Evolutionary conservation across 2,113 vertebrate genomes (phyloP).

Genomic region (Gallinago jamesoni): DNA sequence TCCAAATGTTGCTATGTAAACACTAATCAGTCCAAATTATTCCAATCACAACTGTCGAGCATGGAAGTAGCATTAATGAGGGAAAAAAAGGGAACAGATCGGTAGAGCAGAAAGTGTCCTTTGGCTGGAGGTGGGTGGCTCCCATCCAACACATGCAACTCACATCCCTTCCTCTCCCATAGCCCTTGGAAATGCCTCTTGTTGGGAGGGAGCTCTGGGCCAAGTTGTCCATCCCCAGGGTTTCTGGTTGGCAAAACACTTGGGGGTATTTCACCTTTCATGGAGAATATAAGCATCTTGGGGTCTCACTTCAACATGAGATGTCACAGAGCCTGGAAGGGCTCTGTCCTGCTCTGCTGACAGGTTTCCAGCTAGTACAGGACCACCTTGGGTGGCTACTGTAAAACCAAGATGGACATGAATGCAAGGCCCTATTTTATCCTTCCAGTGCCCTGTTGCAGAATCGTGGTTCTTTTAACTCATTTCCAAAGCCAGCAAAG

Average conservation of each 20-base stretch:
- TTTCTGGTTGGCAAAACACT: neutral
- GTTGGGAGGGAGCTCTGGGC: neutral
- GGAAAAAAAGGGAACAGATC: neutral
- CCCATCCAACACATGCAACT: neutral
- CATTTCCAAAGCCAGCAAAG: neutral
- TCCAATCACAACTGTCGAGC: slow-evolving; percentile 1
- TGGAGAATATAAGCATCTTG: neutral
- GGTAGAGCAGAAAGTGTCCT: slow-evolving; percentile 10
- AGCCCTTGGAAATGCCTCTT: neutral
- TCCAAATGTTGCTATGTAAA: slow-evolving; percentile 48
- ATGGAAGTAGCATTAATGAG: neutral
- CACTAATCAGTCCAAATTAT: slow-evolving; percentile 49
- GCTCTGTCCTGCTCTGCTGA: neutral
- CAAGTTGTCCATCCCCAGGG: neutral
- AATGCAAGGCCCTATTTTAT: neutral
- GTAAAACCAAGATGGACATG: neutral
- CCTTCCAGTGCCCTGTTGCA: neutral
- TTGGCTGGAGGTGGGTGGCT: slow-evolving; percentile 24
- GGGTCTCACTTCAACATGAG: rapidly evolving
- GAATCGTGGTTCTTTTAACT: neutral
- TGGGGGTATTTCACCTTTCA: neutral
- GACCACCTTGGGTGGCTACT: neutral
- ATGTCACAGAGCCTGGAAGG: neutral
- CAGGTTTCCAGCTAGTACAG: neutral
- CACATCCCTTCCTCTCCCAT: neutral